Conservation (phyloP, 2,113 vertebrate species). For the Notiomystis cincta region DNA sequence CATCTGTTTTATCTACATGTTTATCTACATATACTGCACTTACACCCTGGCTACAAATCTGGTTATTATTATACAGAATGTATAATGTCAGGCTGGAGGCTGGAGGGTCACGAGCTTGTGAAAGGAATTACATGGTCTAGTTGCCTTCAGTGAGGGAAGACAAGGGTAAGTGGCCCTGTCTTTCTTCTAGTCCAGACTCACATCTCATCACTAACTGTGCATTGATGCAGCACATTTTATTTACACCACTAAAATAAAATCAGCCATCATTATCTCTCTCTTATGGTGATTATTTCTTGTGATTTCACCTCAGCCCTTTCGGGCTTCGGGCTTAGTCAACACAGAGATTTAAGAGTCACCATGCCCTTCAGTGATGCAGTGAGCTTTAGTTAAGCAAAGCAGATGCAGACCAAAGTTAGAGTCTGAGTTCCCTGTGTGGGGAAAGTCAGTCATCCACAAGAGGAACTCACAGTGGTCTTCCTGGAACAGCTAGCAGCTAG, state of each 20-base stretch:
- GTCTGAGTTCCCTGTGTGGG: not conserved
- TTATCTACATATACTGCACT: not conserved
- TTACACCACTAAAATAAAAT: not conserved
- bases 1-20: not conserved
- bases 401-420: not conserved
- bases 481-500: not conserved
- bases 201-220: not conserved
- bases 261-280: not conserved
- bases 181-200: not conserved
- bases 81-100: not conserved
- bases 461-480: not conserved
- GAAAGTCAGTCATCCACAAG: not conserved
- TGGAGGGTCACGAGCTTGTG: not conserved
- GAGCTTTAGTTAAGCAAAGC: not conserved
- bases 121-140: not conserved
- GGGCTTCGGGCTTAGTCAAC: not conserved
- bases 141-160: not conserved
- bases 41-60: not conserved
- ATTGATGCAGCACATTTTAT: not conserved
- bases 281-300: not conserved
- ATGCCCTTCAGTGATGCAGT: not conserved
- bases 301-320: not conserved
- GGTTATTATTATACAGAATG: not conserved
- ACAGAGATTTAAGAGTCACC: not conserved
- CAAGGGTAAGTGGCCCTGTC: not conserved